Base-by-base conservation (phyloP, 2,797 vertebrate species). In the Liparis tanakae region DNA sequence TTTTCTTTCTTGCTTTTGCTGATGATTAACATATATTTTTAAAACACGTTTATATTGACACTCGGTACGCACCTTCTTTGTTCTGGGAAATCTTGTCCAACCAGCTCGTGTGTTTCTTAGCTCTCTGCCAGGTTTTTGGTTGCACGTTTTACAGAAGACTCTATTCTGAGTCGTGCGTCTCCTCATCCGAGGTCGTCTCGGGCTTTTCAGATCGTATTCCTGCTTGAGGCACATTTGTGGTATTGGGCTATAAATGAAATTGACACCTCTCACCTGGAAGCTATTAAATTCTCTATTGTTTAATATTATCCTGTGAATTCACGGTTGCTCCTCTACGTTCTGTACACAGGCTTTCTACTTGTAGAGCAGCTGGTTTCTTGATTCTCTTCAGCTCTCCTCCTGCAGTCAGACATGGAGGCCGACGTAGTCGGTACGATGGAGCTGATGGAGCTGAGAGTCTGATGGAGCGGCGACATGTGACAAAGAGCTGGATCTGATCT, bases 391-490 rank as follows among this genome's bases (percentile, higher is more conserved):
- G 20, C 58, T 63, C 64, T 22, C 56, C 20, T 81, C 46, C 46
- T 74, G 67, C 37, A n/a, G 22, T 69, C 51, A 50, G 51, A 56
- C 46, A 37, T 58, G 46, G 20, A 57, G 68, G 63, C 65, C 78
- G 83, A 87, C 14, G 39, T 70, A 67, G 14, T 25, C 22, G 18
- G n/a, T n/a, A n/a, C n/a, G 25, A 30, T 30, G 25, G 25, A 30
- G 10, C 72, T 12, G 20, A 50, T 34, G 30, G 14, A 62, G 67
- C 36, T 22, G 36, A 72, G 20, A 15, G 18, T 83, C 85, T 80
- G 81, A 85, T 54, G 33, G 20, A 70, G 30, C 41, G 0, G 17
- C 9, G 33, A 30, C 44, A 10, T n/a, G 37, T 54, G 15, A 43
- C 22, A 7, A 1, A 13, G 10, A 43, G 18, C 6, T 1, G 8